These are phyloP conservation scores for Dryas iulia DNA, from an alignment of 1,140 invertebrate species.

Conservation along the genomic window DNA sequence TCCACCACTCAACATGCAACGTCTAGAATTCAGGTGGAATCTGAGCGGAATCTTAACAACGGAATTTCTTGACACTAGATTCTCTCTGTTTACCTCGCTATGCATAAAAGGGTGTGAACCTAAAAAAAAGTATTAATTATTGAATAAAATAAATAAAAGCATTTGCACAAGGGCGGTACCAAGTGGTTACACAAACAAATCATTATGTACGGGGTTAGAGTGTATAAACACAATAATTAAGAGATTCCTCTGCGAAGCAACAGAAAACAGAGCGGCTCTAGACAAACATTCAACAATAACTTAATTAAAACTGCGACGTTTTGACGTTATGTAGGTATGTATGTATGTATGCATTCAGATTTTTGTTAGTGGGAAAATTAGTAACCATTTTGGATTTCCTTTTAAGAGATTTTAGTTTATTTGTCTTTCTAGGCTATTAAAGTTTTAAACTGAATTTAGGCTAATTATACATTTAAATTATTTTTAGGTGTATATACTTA, in stretches of 20 bases:
- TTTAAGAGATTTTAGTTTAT: too few relatives aligned
- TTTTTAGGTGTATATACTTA: too few relatives aligned
- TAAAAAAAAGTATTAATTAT: background rate
- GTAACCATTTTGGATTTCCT: too few relatives aligned
- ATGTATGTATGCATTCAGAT: background rate
- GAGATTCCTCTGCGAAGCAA: conserved; percentile 3
- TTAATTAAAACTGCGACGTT: conserved; percentile 6
- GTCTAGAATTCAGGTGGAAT: too few relatives aligned
- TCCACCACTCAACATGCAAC: too few relatives aligned
- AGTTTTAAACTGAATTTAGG: too few relatives aligned
- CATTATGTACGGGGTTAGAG: background rate
- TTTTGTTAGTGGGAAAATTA: too few relatives aligned
- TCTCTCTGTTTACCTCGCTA: background rate
- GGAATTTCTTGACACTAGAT: background rate
- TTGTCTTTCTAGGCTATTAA: too few relatives aligned
- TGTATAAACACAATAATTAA: conserved; percentile 1
- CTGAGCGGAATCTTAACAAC: too few relatives aligned
- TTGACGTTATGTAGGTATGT: too few relatives aligned
- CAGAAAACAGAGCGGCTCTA: conserved; percentile 9
- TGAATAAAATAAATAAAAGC: background rate
- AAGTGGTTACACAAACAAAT: background rate
- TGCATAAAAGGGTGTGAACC: background rate
- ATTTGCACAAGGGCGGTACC: background rate
- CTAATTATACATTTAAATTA: too few relatives aligned
- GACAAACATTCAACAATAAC: conserved; percentile 16